Conservation (phyloP, 2,797 vertebrate species). For the Rhynchonycteris naso region DNA sequence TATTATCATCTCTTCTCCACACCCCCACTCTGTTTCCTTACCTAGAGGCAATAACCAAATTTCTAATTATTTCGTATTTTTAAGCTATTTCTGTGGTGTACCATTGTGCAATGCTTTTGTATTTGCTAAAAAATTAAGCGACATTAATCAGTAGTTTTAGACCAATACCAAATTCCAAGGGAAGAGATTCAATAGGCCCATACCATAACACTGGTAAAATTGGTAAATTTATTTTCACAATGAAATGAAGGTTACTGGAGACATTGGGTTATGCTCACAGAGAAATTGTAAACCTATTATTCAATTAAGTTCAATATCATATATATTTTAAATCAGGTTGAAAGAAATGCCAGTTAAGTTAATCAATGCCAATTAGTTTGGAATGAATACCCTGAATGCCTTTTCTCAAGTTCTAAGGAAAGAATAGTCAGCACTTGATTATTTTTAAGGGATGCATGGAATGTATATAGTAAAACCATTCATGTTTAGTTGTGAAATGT, state of each 20-base stretch:
- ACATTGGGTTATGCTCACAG: background rate
- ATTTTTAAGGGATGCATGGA: background rate
- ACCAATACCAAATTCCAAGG: background rate
- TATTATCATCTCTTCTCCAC: background rate
- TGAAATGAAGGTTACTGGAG: background rate
- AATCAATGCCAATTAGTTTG: background rate
- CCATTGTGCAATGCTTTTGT: background rate
- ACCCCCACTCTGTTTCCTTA: background rate
- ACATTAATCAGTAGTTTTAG: background rate
- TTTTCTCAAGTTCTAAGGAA: background rate
- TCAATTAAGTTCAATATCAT: background rate
- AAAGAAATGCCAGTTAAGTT: background rate
- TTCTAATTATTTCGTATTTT: background rate
- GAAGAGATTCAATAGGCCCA: background rate
- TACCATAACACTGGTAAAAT: background rate
- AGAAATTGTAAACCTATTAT: background rate
- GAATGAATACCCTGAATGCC: background rate
- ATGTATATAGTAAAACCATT: background rate
- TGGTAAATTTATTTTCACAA: conserved; percentile 1
- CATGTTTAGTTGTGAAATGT: background rate
- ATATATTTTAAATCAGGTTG: background rate
- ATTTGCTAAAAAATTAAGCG: background rate
- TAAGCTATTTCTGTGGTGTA: background rate
- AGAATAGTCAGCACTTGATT: background rate
- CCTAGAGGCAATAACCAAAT: background rate